Percentiles rank a stretch among this genome's conserved stretches.
Conservation (phyloP, 92 coral and sea anemone species). For the Chrysogorgia sp. region DNA sequence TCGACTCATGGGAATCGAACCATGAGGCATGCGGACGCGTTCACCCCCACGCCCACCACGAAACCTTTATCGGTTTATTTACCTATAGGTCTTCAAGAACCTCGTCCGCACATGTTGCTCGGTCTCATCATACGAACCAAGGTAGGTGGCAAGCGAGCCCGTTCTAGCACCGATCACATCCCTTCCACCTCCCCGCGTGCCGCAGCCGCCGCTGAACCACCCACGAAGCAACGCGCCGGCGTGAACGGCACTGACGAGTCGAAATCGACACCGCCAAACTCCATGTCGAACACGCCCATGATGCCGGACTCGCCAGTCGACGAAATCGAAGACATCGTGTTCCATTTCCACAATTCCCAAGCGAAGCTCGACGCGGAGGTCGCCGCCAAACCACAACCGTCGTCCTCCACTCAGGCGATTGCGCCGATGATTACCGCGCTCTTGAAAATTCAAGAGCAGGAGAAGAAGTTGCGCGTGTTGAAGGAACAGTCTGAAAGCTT, state of each 20-base stretch:
- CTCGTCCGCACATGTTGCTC: conserved; percentile 94
- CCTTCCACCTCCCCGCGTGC: conserved; percentile 63
- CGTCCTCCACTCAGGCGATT: conserved; percentile 58
- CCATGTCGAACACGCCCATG: conserved; percentile 36
- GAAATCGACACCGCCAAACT: conserved; percentile 6
- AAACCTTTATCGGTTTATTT: too few species aligned
- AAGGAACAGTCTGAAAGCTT: conserved; percentile 26
- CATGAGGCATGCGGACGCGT: too few species aligned
- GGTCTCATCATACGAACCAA: conserved; percentile 88
- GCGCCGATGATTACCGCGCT: conserved; percentile 66
- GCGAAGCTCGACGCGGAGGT: conserved; percentile 60
- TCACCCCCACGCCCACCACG: too few species aligned
- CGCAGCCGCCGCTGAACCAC: conserved; percentile 49
- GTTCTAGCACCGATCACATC: conserved; percentile 74
- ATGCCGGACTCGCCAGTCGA: conserved; percentile 85
- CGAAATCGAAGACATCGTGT: conserved; percentile 94
- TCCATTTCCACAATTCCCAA: conserved; percentile 77
- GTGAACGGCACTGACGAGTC: conserved; percentile 56
- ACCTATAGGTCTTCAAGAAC: conserved; percentile 82
- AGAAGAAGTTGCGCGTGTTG: conserved; percentile 48
- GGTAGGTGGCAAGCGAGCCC: conserved; percentile 78
- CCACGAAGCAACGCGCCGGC: conserved; percentile 53
- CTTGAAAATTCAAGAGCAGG: conserved; percentile 63
- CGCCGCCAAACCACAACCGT: conserved; percentile 48
- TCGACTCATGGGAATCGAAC: too few species aligned